phyloP scores from a whole-genome alignment of 2,113 vertebrate species.

The Athene noctua region DNA sequence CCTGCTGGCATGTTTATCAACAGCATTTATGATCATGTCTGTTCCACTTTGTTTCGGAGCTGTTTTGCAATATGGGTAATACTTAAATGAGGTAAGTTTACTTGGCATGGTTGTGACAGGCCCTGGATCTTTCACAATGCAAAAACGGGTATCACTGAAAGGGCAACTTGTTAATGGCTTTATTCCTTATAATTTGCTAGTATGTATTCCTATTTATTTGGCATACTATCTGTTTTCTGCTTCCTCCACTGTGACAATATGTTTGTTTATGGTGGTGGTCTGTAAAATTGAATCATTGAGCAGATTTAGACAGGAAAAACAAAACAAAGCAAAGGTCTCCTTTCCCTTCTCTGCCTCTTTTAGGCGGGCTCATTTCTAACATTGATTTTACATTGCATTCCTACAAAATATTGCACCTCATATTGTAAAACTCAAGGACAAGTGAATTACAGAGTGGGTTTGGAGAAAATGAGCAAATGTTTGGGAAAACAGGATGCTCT shows the following conservation, averaged over 20 bases:
- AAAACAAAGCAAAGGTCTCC: neutral
- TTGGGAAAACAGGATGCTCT: neutral
- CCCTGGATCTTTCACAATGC: neutral
- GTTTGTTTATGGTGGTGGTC: neutral
- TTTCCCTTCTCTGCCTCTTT: neutral
- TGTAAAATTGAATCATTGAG: neutral
- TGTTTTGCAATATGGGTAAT: conserved; percentile 13
- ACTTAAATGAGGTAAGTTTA: neutral
- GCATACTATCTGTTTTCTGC: neutral
- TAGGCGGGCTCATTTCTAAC: neutral
- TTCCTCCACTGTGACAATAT: neutral
- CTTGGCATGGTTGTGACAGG: neutral
- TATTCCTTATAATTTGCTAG: neutral
- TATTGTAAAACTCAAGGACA: neutral
- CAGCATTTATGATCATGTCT: neutral
- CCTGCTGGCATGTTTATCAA: conserved; percentile 6
- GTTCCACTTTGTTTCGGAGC: neutral
- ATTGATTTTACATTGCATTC: neutral
- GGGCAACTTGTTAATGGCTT: neutral
- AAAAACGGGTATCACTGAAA: neutral
- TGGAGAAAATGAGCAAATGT: neutral
- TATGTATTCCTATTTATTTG: neutral
- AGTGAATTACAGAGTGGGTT: neutral
- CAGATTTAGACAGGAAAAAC: neutral
- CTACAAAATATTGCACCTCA: neutral